Conservation (phyloP, 2,888 invertebrate species). For the Pherbina coryleti region DNA sequence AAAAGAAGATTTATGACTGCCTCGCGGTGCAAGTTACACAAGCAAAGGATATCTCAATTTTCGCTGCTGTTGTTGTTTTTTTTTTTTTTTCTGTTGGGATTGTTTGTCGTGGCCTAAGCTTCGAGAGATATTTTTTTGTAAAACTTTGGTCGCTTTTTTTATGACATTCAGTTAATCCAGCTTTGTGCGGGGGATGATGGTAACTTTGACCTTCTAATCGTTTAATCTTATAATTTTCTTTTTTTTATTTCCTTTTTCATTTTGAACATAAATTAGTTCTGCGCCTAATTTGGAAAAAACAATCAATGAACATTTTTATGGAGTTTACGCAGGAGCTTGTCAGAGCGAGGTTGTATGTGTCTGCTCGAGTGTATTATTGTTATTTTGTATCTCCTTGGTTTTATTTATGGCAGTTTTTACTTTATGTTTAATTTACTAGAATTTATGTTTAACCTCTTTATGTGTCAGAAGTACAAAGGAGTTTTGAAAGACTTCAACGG, state of each 20-base stretch:
- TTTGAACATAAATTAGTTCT: conserved; percentile 27
- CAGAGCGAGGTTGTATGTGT: too few relatives aligned
- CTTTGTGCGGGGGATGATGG: conserved; percentile 10
- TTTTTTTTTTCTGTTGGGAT: background rate
- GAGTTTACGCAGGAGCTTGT: too few relatives aligned
- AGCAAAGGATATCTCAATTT: conserved; percentile 30
- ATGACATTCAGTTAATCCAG: background rate
- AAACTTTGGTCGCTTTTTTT: background rate
- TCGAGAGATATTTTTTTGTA: background rate
- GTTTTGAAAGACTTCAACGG: too few relatives aligned
- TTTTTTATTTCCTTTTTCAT: conserved; percentile 16
- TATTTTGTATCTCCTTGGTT: too few relatives aligned
- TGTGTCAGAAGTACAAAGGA: too few relatives aligned
- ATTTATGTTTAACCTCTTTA: too few relatives aligned
- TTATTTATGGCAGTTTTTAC: too few relatives aligned
- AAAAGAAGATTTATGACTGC: conserved; percentile 62
- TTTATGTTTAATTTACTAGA: too few relatives aligned
- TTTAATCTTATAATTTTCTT: conserved; percentile 19
- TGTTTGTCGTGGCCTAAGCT: too few relatives aligned
- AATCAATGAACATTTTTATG: too few relatives aligned
- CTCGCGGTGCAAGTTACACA: conserved; percentile 38
- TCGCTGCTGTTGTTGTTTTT: background rate
- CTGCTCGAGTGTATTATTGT: too few relatives aligned
- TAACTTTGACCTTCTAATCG: conserved; percentile 7
- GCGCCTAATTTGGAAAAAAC: conserved; percentile 6